These are phyloP conservation scores for Dipodomys merriami DNA, from an alignment of 2,113 vertebrate species.

Conservation along the genomic window DNA sequence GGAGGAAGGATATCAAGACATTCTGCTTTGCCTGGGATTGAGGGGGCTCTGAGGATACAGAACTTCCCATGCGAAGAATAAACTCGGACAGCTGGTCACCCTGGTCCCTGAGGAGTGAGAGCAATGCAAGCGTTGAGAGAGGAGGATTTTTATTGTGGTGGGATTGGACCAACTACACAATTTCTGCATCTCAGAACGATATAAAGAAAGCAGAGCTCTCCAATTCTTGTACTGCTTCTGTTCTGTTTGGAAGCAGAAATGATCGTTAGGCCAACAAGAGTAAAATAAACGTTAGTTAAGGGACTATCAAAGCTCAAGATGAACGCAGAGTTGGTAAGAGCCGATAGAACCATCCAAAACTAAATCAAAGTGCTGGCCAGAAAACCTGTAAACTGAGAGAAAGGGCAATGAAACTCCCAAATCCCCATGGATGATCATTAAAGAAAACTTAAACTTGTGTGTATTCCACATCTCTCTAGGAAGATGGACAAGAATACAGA, in stretches of 20 bases:
- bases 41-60: background rate
- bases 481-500: background rate
- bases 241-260: conserved; percentile 53
- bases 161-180: background rate
- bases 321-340: background rate
- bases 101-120: background rate
- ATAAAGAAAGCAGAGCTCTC: background rate
- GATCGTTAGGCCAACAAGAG: background rate
- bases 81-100: background rate
- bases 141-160: background rate
- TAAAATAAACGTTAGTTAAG: conserved; percentile 40
- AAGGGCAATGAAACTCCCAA: conserved; percentile 2
- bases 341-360: conserved; percentile 7
- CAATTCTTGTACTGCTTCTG: conserved; percentile 3
- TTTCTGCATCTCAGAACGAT: background rate
- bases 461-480: background rate
- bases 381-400: background rate
- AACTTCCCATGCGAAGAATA: background rate
- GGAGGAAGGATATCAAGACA: background rate
- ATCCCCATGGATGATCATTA: background rate
- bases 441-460: background rate
- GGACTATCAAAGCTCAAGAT: conserved; percentile 19
- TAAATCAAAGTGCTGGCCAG: conserved; percentile 11
- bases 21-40: background rate
- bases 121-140: background rate